Percentiles rank a stretch among this genome's conserved stretches.
These are phyloP conservation scores for Agonopterix arenella DNA, from an alignment of 2,888 invertebrate genomes.

Conservation along the genomic window DNA sequence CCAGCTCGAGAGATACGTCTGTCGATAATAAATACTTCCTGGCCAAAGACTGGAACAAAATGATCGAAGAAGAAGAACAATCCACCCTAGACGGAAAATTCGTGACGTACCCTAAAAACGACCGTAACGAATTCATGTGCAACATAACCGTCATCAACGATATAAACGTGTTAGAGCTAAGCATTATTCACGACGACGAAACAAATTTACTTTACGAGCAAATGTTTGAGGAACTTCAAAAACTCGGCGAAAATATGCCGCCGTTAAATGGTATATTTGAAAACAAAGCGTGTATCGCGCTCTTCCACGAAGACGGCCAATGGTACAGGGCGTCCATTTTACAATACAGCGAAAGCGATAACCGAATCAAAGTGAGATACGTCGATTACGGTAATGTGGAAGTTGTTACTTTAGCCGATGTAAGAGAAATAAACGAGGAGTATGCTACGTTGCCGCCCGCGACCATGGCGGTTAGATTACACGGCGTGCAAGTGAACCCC, in stretches of 20 bases:
- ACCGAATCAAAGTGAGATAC: slow-evolving; percentile 78
- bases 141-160: slow-evolving; percentile 48
- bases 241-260: slow-evolving; percentile 50
- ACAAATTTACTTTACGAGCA: slow-evolving; percentile 55
- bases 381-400: slow-evolving; percentile 86
- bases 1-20: slow-evolving; percentile 22
- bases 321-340: slow-evolving; percentile 86
- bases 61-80: slow-evolving; percentile 41
- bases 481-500: slow-evolving; percentile 47
- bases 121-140: slow-evolving; percentile 39
- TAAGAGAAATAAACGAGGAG: slow-evolving; percentile 66
- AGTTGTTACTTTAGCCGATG: slow-evolving; percentile 52
- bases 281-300: slow-evolving; percentile 79
- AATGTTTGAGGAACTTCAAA: slow-evolving; percentile 70
- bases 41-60: slow-evolving; percentile 45
- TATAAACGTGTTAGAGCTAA: slow-evolving; percentile 41
- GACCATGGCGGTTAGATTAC: slow-evolving; percentile 64
- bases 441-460: slow-evolving; percentile 71
- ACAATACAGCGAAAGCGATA: slow-evolving; percentile 54
- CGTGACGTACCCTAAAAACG: slow-evolving; percentile 30
- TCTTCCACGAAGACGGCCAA: slow-evolving; percentile 75
- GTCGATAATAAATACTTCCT: slow-evolving; percentile 26
- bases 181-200: slow-evolving; percentile 51
- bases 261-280: slow-evolving; percentile 55
- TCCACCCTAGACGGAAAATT: slow-evolving; percentile 19